Percentiles rank a stretch among this genome's conserved stretches.
Evolutionary conservation across 2,888 invertebrate genomes (phyloP).

Genomic region (Platynereis dumerilii): DNA sequence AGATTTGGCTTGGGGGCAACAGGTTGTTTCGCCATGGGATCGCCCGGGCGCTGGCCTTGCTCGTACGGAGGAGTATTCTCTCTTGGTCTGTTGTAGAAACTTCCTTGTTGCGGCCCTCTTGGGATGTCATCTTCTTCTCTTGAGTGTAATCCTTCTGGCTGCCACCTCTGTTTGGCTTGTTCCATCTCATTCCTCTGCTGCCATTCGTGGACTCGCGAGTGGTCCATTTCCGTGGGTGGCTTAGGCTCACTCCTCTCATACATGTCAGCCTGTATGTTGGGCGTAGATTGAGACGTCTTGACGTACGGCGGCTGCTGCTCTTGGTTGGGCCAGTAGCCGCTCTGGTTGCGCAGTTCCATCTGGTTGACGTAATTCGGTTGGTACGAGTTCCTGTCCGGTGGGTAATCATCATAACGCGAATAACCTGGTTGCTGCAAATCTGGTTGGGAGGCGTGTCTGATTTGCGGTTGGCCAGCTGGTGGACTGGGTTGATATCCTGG

Average conservation of each 20-base stretch:
- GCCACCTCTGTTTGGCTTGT: conserved; percentile 6
- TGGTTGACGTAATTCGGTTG: conserved; percentile 30
- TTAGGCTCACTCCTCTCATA: not conserved
- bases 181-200: conserved; percentile 42
- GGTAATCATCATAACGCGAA: conserved; percentile 35
- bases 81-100: conserved; percentile 56
- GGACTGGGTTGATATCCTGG: conserved; percentile 7
- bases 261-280: not conserved
- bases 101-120: conserved; percentile 54
- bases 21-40: conserved; percentile 39
- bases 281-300: conserved; percentile 5
- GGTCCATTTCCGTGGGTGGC: conserved; percentile 12
- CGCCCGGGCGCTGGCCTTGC: conserved; percentile 42
- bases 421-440: conserved; percentile 16
- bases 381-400: conserved; percentile 23
- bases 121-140: conserved; percentile 46
- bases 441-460: conserved; percentile 21
- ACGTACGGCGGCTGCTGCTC: not conserved
- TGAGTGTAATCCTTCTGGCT: not conserved
- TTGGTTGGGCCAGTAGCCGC: not conserved
- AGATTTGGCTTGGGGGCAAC: conserved; percentile 25
- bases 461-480: conserved; percentile 3
- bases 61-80: conserved; percentile 51
- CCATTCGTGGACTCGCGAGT: conserved; percentile 45
- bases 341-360: not conserved